Evolutionary conservation across 2,888 invertebrate species (phyloP).

Genomic region (Calliphora vomitoria): DNA sequence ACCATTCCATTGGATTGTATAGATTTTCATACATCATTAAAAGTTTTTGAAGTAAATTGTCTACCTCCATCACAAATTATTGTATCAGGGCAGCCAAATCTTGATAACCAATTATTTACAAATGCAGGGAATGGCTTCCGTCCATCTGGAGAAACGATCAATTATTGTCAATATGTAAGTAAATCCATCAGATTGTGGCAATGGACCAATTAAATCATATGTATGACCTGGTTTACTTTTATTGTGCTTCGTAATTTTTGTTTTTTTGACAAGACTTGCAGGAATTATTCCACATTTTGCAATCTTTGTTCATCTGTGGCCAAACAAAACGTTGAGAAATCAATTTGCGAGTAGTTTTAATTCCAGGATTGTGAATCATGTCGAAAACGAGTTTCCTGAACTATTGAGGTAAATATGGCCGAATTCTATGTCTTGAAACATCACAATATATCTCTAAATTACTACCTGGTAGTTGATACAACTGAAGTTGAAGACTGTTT

Average conservation of each 20-base stretch:
- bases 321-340: not conserved
- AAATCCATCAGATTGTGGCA: not conserved
- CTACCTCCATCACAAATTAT: not conserved
- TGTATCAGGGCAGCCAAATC: slow-evolving; percentile 10
- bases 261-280: slow-evolving; percentile 1
- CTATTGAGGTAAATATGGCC: slow-evolving; percentile 11
- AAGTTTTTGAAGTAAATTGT: slow-evolving; percentile 18
- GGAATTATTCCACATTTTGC: slow-evolving; percentile 2
- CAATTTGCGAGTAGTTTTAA: not conserved
- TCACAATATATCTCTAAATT: slow-evolving; percentile 18
- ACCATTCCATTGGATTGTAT: slow-evolving; percentile 29
- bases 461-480: slow-evolving; percentile 9
- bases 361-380: not conserved
- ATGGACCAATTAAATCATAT: slow-evolving; percentile 7
- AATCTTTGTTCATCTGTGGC: slow-evolving; percentile 1
- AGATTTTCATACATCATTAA: not conserved
- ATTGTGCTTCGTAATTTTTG: slow-evolving; percentile 1
- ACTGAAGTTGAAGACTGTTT: slow-evolving; percentile 4
- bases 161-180: not conserved
- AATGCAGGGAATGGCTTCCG: slow-evolving; percentile 6
- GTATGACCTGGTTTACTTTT: not conserved
- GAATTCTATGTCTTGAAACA: slow-evolving; percentile 5
- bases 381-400: not conserved
- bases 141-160: slow-evolving; percentile 2
- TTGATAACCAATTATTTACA: slow-evolving; percentile 15